Conservation (phyloP, 1,140 invertebrate genomes). For the Trichonephila clavata region DNA sequence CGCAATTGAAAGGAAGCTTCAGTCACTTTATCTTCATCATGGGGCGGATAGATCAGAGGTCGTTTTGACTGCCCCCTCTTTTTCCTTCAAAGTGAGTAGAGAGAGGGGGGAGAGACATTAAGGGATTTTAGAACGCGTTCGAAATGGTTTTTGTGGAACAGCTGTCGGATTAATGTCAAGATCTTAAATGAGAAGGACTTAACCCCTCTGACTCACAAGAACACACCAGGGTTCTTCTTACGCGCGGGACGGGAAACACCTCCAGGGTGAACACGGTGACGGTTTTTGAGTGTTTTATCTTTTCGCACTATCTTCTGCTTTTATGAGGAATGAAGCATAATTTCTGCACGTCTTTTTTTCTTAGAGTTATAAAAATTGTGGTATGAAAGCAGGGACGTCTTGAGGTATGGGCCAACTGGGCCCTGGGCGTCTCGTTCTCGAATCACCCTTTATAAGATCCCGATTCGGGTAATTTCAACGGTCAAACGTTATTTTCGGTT, state of each 20-base stretch:
- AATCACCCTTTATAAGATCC: no score
- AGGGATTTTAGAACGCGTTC: constrained; percentile 53
- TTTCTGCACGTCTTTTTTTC: constrained; percentile 6
- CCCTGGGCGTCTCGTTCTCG: no score
- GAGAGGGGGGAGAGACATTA: constrained; percentile 35
- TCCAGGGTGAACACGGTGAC: background rate
- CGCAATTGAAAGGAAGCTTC: constrained; percentile 46
- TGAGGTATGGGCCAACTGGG: no score
- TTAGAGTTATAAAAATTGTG: background rate
- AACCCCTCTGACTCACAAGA: constrained; percentile 51
- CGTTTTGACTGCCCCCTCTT: background rate
- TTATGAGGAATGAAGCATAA: constrained; percentile 34
- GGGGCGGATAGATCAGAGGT: background rate
- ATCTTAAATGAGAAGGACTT: constrained; percentile 58
- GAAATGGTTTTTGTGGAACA: constrained; percentile 53
- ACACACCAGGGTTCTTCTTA: background rate
- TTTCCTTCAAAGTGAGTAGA: background rate
- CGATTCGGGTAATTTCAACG: no score
- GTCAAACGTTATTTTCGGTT: no score
- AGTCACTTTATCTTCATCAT: constrained; percentile 45
- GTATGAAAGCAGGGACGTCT: no score
- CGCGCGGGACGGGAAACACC: constrained; percentile 26
- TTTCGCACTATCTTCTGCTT: constrained; percentile 14
- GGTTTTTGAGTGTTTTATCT: constrained; percentile 23
- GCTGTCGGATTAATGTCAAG: constrained; percentile 71